Evolutionary conservation across 2,888 invertebrate genomes (phyloP).

Genomic region (Pseudococcus jackbeardsleyi): DNA sequence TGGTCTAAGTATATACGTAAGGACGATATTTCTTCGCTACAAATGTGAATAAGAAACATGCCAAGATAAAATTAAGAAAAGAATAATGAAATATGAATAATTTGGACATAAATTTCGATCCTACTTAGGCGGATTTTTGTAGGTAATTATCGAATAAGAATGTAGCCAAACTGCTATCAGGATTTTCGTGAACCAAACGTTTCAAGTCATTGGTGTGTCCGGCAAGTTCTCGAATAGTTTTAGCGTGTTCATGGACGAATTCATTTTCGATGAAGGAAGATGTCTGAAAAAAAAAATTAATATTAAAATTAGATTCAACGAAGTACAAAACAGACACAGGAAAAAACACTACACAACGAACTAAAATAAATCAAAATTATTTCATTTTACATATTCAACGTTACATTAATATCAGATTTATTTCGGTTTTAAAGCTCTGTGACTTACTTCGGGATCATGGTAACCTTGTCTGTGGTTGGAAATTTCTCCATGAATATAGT

Average conservation of each 20-base stretch:
- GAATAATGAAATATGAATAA: not conserved
- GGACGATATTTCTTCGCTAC: not conserved
- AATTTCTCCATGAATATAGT: conserved; percentile 78
- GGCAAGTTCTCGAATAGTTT: conserved; percentile 78
- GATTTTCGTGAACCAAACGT: conserved; percentile 74
- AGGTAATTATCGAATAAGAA: conserved; percentile 83
- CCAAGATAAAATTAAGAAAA: not conserved
- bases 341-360: conserved; percentile 47
- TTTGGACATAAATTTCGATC: not conserved
- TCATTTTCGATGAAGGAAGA: conserved; percentile 83
- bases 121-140: conserved; percentile 68
- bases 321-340: not conserved
- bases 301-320: not conserved
- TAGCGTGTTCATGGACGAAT: conserved; percentile 79
- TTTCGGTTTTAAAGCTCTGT: not conserved
- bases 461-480: conserved; percentile 73
- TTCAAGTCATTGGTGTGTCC: conserved; percentile 82
- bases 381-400: not conserved
- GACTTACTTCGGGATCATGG: conserved; percentile 78
- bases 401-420: not conserved
- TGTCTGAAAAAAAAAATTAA: conserved; percentile 71
- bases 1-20: conserved; percentile 28
- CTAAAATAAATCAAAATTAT: not conserved
- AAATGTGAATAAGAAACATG: not conserved
- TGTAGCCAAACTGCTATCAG: conserved; percentile 75